Evolutionary conservation across 2,797 vertebrate genomes (phyloP), one percentile per base, ranked within the genome.

Genomic region (Urocyon cinereoargenteus): DNA sequence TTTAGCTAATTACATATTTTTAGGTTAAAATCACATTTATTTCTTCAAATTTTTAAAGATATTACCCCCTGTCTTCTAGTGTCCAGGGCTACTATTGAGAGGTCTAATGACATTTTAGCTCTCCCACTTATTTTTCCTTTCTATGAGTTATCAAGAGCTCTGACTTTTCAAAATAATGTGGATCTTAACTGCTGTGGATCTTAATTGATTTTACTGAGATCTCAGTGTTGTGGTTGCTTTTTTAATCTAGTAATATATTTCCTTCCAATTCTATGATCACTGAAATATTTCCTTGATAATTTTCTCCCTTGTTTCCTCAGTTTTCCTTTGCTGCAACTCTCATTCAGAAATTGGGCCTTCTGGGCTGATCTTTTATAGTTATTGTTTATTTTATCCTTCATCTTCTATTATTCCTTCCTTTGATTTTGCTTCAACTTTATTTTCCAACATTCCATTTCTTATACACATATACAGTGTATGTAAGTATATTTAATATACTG

Each of bases 271-370:
- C 53, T 64, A 55, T 11, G 87, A 55, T 8, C 3, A 9, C 16
- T 91, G 68, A 87, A 87, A 68, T 66, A 84, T 49, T 78, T 5
- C 28, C 88, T 94, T 16, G 34, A 34, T 70, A 70, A 72, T 96
- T 92, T 92, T 88, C 51, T 83, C 24, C 21, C 10, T 36, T 68
- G 64, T 70, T 97, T 78, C n/a, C 31, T 40, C n/a, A 62, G 34
- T 84, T 83, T 16, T 55, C 6, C 9, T 6, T 89, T 91, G 16
- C 24, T 92, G 31, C 15, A 78, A 72, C 31, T 83, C 16, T 89
- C 26, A 89, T 92, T 89, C 24, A 77, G 53, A 87, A 95, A 87
- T 64, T 62, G 3, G 1, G 6, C 4, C 24, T 91, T 77, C 34
- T 57, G 62, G 28, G 28, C 13, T 64, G 62, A 64, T 75, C 19